These are phyloP conservation scores for Chaenocephalus aceratus DNA, from an alignment of 2,113 vertebrate genomes.

Conservation along the genomic window DNA sequence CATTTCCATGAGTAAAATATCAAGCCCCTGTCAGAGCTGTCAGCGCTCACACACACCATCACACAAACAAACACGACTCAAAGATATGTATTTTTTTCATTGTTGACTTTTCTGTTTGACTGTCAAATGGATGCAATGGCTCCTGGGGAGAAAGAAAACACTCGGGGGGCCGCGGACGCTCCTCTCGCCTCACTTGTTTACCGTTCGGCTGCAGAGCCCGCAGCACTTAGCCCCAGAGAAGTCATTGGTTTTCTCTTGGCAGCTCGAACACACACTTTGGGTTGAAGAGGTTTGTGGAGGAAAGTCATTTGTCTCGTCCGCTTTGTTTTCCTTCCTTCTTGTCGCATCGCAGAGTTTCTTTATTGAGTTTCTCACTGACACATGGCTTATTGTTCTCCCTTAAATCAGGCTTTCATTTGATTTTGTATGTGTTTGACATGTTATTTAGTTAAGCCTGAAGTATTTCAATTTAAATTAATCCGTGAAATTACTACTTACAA, in stretches of 20 bases:
- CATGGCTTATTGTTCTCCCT: neutral
- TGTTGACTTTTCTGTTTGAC: constrained; percentile 51
- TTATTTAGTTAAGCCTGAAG: neutral
- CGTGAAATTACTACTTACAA: neutral
- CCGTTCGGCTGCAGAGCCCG: constrained; percentile 4
- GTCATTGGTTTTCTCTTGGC: constrained; percentile 57
- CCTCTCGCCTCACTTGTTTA: constrained; percentile 56
- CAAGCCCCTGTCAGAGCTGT: constrained; percentile 75
- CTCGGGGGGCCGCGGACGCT: constrained; percentile 35
- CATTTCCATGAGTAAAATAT: constrained; percentile 81
- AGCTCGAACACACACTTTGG: constrained; percentile 50
- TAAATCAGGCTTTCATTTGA: no score
- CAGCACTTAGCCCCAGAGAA: constrained; percentile 59
- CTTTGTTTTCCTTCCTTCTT: constrained; percentile 35
- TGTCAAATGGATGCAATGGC: constrained; percentile 51
- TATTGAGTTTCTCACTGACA: constrained; percentile 6
- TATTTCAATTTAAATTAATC: neutral
- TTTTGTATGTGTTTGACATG: neutral
- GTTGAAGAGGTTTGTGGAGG: constrained; percentile 54
- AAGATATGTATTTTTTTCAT: constrained; percentile 46
- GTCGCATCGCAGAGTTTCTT: constrained; percentile 17
- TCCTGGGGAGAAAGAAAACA: constrained; percentile 53
- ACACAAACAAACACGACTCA: constrained; percentile 31
- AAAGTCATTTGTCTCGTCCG: constrained; percentile 43
- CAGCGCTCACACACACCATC: constrained; percentile 46